Percentiles rank a stretch among this genome's conserved stretches.
Evolutionary conservation across 1,140 invertebrate genomes (phyloP).

Genomic region (Phthorimaea operculella): DNA sequence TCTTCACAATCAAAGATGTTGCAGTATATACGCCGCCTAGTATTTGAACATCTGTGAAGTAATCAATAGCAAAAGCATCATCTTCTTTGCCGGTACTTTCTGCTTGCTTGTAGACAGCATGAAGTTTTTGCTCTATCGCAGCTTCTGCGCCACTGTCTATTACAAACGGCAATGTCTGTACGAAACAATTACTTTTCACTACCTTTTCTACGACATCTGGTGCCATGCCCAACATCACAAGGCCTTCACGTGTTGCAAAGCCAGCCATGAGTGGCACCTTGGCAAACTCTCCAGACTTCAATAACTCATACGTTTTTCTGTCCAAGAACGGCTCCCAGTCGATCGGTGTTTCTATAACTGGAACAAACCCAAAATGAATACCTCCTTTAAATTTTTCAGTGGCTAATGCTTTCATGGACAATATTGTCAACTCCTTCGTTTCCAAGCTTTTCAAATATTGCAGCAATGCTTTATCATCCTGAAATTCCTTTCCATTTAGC

Average conservation of each 20-base stretch:
- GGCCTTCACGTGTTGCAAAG: conserved; percentile 51
- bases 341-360: conserved; percentile 45
- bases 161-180: conserved; percentile 39
- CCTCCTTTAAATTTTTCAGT: conserved; percentile 30
- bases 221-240: conserved; percentile 29
- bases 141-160: conserved; percentile 28
- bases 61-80: conserved; percentile 48
- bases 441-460: conserved; percentile 38
- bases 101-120: conserved; percentile 41
- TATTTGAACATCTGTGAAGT: conserved; percentile 55
- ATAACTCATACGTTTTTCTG: conserved; percentile 41
- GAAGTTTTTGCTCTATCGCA: conserved; percentile 39
- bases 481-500: conserved; percentile 27
- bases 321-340: conserved; percentile 54
- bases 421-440: conserved; percentile 36
- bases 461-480: conserved; percentile 32
- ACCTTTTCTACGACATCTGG: conserved; percentile 30
- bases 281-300: conserved; percentile 41
- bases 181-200: conserved; percentile 35
- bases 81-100: conserved; percentile 31
- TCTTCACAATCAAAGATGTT: conserved; percentile 36
- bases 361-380: conserved; percentile 55
- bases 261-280: conserved; percentile 57
- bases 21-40: conserved; percentile 47
- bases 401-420: conserved; percentile 30